These are phyloP conservation scores for Lepus timidus DNA, from an alignment of 2,113 vertebrate species.

Conservation along the genomic window DNA sequence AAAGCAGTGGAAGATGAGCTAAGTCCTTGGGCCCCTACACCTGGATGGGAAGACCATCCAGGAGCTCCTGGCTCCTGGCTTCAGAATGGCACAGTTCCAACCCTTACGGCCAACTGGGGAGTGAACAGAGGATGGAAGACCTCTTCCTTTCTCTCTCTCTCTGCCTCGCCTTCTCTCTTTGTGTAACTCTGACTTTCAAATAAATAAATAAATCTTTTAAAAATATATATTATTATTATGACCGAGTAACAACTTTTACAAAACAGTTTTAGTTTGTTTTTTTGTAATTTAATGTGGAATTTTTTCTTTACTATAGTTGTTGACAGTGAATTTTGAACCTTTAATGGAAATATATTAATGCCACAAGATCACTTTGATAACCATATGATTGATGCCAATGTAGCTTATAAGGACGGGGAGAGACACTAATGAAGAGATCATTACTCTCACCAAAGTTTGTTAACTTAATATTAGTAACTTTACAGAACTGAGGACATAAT, in stretches of 20 bases:
- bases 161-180: too few relatives aligned
- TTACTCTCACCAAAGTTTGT: background rate
- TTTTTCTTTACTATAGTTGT: slow-evolving; percentile 9
- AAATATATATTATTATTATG: slow-evolving; percentile 28
- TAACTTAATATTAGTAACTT: background rate
- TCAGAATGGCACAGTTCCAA: too few relatives aligned
- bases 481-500: slow-evolving; percentile 5
- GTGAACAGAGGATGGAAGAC: too few relatives aligned
- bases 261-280: background rate
- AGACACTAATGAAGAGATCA: background rate
- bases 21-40: too few relatives aligned
- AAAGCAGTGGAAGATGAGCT: too few relatives aligned
- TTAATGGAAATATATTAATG: slow-evolving; percentile 43
- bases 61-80: too few relatives aligned
- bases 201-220: background rate
- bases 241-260: background rate
- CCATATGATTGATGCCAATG: background rate
- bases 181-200: too few relatives aligned
- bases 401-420: background rate
- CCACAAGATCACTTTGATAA: background rate
- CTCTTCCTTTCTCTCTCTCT: too few relatives aligned
- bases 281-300: background rate
- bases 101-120: too few relatives aligned
- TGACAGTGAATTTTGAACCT: slow-evolving; percentile 32
- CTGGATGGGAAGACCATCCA: too few relatives aligned